Base-by-base conservation (phyloP, 2,113 vertebrate species). In the Trochalopteron elliotii region DNA sequence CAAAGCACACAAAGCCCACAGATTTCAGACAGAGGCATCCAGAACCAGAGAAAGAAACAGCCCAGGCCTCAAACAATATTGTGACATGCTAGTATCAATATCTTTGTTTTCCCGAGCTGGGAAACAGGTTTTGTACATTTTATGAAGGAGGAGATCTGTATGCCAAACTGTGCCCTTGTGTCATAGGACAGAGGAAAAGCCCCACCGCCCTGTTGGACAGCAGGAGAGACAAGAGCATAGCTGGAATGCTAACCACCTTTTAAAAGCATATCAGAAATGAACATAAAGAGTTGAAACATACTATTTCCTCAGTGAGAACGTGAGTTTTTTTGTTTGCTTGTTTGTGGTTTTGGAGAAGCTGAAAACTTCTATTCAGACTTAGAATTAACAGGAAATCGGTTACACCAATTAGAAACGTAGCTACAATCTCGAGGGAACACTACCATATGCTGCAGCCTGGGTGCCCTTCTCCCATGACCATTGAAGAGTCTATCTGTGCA, bases 391-490 rank as follows among this genome's bases (percentile, higher is more conserved):
- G 4, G 2, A 47, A 19, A 1, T 2, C 0, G 1, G 1, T 9
- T 4, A 31, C 0, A 0, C 0, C 2, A 63, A 13, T 0, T 37
- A 2, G 0, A 55, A 69, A 50, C 1, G 9, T 1, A 42, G 2
- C 6, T 27, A 4, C 7, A 3, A 0, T 4, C 6, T 3, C 2
- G 1, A 56, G 3, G 3, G 50, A 37, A 0, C 0, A 6, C 1
- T 33, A 9, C 0, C 15, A 24, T 1, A 6, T 0, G 2, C 1
- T 8, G 6, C 3, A 10, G 3, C 2, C 11, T 8, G 11, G 8
- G 17, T 44, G 0, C 5, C 1, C 2, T 25, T 1, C 1, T 4
- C 0, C 2, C 2, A 2, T 0, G 0, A 21, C 2, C 1, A 1
- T 0, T 42, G 1, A 30, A 33, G 4, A 0, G 3, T 3, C 17